These are phyloP conservation scores for Eristalis intricaria DNA, from an alignment of 2,888 invertebrate genomes.

Conservation along the genomic window DNA sequence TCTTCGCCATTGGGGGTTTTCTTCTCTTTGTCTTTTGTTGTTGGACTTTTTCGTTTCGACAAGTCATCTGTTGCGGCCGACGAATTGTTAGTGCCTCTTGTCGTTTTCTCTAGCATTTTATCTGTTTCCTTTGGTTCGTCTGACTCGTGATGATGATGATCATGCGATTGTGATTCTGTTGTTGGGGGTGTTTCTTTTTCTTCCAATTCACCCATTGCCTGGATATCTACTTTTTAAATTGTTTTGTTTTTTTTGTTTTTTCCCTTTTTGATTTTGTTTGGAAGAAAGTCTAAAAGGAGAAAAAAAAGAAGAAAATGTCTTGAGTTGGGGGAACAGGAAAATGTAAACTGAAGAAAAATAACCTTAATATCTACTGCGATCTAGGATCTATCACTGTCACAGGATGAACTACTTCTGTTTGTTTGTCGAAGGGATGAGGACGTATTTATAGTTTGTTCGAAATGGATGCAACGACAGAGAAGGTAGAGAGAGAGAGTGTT, in stretches of 20 bases:
- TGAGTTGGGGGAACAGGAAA: neutral
- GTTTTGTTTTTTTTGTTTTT: neutral
- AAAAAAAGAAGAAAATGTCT: neutral
- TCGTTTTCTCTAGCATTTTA: constrained; percentile 77
- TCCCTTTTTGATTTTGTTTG: constrained; percentile 1
- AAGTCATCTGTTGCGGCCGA: constrained; percentile 57
- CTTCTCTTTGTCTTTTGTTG: constrained; percentile 76
- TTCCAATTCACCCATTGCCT: constrained; percentile 80
- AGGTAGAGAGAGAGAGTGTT: neutral
- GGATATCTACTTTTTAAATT: constrained; percentile 21
- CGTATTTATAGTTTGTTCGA: constrained; percentile 47
- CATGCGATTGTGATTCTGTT: constrained; percentile 76
- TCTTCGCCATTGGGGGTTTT: constrained; percentile 77
- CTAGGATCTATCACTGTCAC: constrained; percentile 78
- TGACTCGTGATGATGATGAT: constrained; percentile 76
- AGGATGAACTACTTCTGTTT: constrained; percentile 75
- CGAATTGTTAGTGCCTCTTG: constrained; percentile 39
- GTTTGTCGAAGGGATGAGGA: neutral
- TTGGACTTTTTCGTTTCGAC: constrained; percentile 75
- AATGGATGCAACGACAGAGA: neutral
- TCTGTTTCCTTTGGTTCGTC: constrained; percentile 81
- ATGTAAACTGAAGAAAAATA: neutral
- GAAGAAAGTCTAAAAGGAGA: constrained; percentile 38
- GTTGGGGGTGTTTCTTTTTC: constrained; percentile 80
- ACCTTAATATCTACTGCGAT: constrained; percentile 69